Percentiles rank a stretch among this genome's conserved stretches.
These are phyloP conservation scores for Drosophila arawakana DNA, from an alignment of 1,140 invertebrate genomes.

Conservation along the genomic window DNA sequence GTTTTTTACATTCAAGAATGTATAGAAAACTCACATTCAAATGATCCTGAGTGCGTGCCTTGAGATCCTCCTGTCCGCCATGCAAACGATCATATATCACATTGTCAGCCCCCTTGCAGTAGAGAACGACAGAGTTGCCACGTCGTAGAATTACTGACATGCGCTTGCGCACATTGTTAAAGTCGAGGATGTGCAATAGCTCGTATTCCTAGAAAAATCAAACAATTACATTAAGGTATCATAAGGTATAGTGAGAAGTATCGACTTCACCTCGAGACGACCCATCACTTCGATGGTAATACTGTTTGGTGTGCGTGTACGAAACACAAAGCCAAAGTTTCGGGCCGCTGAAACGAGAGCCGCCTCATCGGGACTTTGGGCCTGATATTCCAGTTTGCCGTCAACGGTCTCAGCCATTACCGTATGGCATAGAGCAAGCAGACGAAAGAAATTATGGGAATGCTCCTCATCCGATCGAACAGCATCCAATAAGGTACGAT, in stretches of 20 bases:
- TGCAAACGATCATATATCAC: constrained; percentile 97
- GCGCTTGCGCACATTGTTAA: constrained; percentile 99
- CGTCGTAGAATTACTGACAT: constrained; percentile 98
- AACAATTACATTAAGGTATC: background rate
- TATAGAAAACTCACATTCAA: constrained; percentile 90
- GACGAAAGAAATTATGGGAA: constrained; percentile 94
- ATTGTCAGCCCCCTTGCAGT: constrained; percentile 99
- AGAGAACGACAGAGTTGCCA: constrained; percentile 94
- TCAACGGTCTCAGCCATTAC: constrained; percentile 98
- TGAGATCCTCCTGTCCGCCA: constrained; percentile 90
- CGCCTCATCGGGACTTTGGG: constrained; percentile 98
- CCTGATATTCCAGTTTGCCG: constrained; percentile 88
- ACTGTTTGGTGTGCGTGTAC: constrained; percentile 95
- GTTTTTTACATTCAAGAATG: constrained; percentile 91
- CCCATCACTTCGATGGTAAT: constrained; percentile 97
- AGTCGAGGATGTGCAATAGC: constrained; percentile 98
- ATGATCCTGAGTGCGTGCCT: constrained; percentile 94
- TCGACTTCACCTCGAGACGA: constrained; percentile 88
- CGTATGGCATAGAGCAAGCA: constrained; percentile 97
- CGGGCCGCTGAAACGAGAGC: constrained; percentile 98
- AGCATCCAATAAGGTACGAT: constrained; percentile 93
- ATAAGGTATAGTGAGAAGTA: background rate
- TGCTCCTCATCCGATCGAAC: constrained; percentile 90
- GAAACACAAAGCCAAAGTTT: constrained; percentile 99
- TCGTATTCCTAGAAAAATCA: constrained; percentile 89